These are phyloP conservation scores for Cryptus armator DNA, from an alignment of 2,888 invertebrate genomes.

Conservation along the genomic window DNA sequence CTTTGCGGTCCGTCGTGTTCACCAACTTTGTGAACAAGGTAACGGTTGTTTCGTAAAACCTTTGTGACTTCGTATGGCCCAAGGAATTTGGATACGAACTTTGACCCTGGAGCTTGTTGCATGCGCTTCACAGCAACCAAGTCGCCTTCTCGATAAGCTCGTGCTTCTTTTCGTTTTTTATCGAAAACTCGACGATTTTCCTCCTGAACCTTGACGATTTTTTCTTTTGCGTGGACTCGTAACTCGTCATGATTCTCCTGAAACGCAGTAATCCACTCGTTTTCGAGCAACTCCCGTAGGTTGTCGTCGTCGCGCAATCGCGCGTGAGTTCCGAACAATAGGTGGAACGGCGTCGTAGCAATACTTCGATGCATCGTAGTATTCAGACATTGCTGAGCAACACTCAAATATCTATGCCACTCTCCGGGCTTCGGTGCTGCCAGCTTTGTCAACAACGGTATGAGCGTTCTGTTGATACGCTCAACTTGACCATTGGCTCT, in stretches of 20 bases:
- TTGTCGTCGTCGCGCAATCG: constrained; percentile 50
- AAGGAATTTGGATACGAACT: constrained; percentile 13
- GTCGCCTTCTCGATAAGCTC: not conserved
- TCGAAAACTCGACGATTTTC: constrained; percentile 25
- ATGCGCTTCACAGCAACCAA: constrained; percentile 41
- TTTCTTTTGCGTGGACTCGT: constrained; percentile 55
- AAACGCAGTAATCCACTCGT: constrained; percentile 57
- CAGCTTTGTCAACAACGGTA: constrained; percentile 67
- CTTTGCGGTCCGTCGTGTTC: constrained; percentile 46
- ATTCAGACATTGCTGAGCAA: constrained; percentile 42
- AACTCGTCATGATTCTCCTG: constrained; percentile 57
- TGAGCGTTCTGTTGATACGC: constrained; percentile 50
- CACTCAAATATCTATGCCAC: constrained; percentile 41
- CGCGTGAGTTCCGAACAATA: constrained; percentile 35
- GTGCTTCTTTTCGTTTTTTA: constrained; percentile 6
- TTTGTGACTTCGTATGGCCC: constrained; percentile 37
- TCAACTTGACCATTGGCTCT: constrained; percentile 58
- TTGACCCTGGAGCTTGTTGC: constrained; percentile 24
- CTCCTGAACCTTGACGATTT: constrained; percentile 63
- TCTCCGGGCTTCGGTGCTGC: constrained; percentile 34
- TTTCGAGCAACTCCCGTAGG: constrained; percentile 67
- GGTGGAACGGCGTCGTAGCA: constrained; percentile 42
- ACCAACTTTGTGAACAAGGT: constrained; percentile 46
- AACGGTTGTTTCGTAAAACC: constrained; percentile 48
- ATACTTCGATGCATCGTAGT: constrained; percentile 45